Evolutionary conservation across 2,113 vertebrate genomes (phyloP).

Genomic region (Aptenodytes patagonicus): DNA sequence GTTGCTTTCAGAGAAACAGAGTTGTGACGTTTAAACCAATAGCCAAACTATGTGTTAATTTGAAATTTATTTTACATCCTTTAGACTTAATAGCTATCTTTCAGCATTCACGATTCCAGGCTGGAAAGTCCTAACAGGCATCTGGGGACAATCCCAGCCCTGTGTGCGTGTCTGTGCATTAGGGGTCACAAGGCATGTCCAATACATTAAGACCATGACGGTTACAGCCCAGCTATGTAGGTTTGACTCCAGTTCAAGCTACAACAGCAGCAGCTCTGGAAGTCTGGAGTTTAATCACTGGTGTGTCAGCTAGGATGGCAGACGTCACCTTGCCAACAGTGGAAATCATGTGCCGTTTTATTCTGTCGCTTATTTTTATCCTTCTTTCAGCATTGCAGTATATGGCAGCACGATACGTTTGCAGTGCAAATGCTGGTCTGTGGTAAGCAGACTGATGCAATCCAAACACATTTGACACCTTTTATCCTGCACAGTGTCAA

Average conservation of each 20-base stretch:
- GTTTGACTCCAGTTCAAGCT: conserved; percentile 40
- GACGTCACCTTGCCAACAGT: conserved; percentile 47
- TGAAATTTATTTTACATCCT: conserved; percentile 30
- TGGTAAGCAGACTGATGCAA: conserved; percentile 8
- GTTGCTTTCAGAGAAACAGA: not conserved
- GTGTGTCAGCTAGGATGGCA: conserved; percentile 45
- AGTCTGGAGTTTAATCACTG: conserved; percentile 48
- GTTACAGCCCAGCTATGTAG: conserved; percentile 26
- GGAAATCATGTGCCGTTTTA: conserved; percentile 47
- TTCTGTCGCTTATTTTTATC: conserved; percentile 46
- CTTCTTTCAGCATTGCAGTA: conserved; percentile 11
- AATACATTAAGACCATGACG: conserved; percentile 53
- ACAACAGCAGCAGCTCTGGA: conserved; percentile 16
- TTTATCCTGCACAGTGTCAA: conserved; percentile 39
- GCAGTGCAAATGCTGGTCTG: not conserved
- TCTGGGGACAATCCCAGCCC: conserved; percentile 38
- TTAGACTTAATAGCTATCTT: conserved; percentile 29
- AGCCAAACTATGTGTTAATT: conserved; percentile 22
- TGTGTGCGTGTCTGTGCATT: not conserved
- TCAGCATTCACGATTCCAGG: not conserved
- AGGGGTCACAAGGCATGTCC: conserved; percentile 51
- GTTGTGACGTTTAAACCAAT: not conserved
- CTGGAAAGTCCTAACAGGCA: conserved; percentile 32
- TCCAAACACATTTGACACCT: conserved; percentile 32
- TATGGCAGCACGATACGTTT: not conserved